Evolutionary conservation across 1,140 invertebrate genomes (phyloP), one percentile per base, ranked within the genome.

Genomic region (Drosophila dunni): DNA sequence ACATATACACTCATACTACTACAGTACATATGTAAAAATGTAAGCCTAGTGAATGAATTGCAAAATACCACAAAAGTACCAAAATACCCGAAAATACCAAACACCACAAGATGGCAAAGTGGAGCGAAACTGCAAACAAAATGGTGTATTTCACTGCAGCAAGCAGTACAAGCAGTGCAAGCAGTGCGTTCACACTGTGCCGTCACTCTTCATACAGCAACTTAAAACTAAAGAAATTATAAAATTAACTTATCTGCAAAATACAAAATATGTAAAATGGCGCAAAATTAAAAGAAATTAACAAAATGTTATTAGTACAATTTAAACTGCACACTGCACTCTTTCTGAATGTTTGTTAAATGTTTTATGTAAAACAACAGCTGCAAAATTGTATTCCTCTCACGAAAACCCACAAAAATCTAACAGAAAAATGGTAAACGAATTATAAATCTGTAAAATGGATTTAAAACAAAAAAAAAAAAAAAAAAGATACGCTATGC

Each of bases 281-380:
- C 45, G 57, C 56, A 53, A 68, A 64, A 38, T 64, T 46, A n/a
- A 54, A 60, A 9, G 53, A 61, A 67, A 68, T 44, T 34, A 72
- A 62, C 40, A 60, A 69, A 70, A 56, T 76, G 84, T 88, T 78
- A 89, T 88, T 84, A 88, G 84, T 89, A 89, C 84, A 89, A 89
- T 82, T 89, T 81, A 89, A 89, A 89, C 84, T 89, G 84, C 84
- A 89, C 84, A 80, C 80, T 89, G 85, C 85, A 89, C 85, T 71
- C 72, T 85, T 89, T 90, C 90, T 75, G 78, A 89, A 89, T 84
- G 84, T 89, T 89, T 89, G 84, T 89, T 85, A 81, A 89, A 78
- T 81, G 84, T 84, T 88, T 83, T 83, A 66, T 67, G 45, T 67
- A 64, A 57, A 50, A 57, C 42, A 51, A 65, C 71, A 89, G 73